These are phyloP conservation scores for Tetragonisca angustula DNA, from an alignment of 2,888 invertebrate species.

Conservation along the genomic window DNA sequence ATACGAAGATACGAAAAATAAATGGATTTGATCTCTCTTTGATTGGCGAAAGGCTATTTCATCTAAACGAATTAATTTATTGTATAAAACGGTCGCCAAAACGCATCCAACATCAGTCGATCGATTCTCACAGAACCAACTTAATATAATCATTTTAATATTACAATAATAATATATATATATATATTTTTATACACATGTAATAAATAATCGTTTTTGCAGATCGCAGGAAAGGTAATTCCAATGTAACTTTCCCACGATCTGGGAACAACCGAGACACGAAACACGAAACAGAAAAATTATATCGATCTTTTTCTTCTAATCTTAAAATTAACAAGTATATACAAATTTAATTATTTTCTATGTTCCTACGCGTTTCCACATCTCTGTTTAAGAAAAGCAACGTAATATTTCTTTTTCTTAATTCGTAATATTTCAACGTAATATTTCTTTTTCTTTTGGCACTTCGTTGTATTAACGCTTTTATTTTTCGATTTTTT, in stretches of 20 bases:
- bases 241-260: slow-evolving; percentile 1
- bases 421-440: background rate
- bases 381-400: slow-evolving; percentile 15
- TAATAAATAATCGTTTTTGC: slow-evolving; percentile 48
- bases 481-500: background rate
- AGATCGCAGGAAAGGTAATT: slow-evolving; percentile 8
- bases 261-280: slow-evolving; percentile 2
- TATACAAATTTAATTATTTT: slow-evolving; percentile 32
- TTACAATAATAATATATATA: slow-evolving; percentile 16
- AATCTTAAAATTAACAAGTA: slow-evolving; percentile 15
- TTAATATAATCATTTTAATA: background rate
- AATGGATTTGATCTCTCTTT: slow-evolving; percentile 4
- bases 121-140: slow-evolving; percentile 34
- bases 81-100: slow-evolving; percentile 31
- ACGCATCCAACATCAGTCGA: slow-evolving; percentile 8
- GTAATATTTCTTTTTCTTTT: slow-evolving; percentile 34
- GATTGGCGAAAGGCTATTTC: slow-evolving; percentile 16
- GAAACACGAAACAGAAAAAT: slow-evolving; percentile 27
- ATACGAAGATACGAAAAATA: slow-evolving; percentile 37
- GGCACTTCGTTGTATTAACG: slow-evolving; percentile 46
- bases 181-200: slow-evolving; percentile 16
- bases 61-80: slow-evolving; percentile 22
- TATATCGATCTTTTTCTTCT: background rate
- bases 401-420: slow-evolving; percentile 12
- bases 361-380: slow-evolving; percentile 1